A percentile compares a stretch with the other conserved stretches of the same genome.
Evolutionary conservation across 2,888 invertebrate species (phyloP).

Genomic region (Chelonus formosanus): DNA sequence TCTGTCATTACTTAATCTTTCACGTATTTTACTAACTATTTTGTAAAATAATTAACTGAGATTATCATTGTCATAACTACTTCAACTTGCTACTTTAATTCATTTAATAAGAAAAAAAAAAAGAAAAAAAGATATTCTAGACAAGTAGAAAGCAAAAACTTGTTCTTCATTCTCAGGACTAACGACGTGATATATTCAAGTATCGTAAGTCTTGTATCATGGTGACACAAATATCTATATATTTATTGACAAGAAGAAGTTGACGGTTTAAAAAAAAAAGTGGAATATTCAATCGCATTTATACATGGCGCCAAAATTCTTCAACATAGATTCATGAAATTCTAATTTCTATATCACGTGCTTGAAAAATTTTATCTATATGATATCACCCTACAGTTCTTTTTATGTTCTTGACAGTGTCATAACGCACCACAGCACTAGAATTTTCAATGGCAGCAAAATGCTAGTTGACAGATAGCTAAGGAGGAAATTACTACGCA

Average conservation of each 20-base stretch:
- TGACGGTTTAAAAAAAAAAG: no score
- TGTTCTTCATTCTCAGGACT: constrained; percentile 31
- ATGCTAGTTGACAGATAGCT: constrained; percentile 23
- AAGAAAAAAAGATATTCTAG: constrained; percentile 5
- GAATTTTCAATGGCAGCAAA: constrained; percentile 25
- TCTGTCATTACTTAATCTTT: no score
- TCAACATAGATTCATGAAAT: no score
- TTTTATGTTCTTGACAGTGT: constrained; percentile 2
- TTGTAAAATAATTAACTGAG: no score
- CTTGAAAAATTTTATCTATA: no score
- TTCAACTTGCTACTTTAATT: constrained; percentile 22
- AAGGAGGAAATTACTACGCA: constrained; percentile 27
- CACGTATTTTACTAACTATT: no score
- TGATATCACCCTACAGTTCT: no score
- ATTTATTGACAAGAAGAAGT: constrained; percentile 6
- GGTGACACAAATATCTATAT: constrained; percentile 27
- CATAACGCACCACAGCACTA: constrained; percentile 2
- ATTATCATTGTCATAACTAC: constrained; percentile 11
- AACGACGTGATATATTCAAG: constrained; percentile 32
- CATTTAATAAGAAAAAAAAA: constrained; percentile 23
- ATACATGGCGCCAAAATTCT: no score
- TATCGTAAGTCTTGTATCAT: constrained; percentile 29
- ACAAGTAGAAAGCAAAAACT: constrained; percentile 25
- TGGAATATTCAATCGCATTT: no score
- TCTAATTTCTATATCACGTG: no score